Percentiles rank a stretch among this genome's conserved stretches.
Conservation (phyloP, 2,888 invertebrate species). For the Drosophila mimetica region DNA sequence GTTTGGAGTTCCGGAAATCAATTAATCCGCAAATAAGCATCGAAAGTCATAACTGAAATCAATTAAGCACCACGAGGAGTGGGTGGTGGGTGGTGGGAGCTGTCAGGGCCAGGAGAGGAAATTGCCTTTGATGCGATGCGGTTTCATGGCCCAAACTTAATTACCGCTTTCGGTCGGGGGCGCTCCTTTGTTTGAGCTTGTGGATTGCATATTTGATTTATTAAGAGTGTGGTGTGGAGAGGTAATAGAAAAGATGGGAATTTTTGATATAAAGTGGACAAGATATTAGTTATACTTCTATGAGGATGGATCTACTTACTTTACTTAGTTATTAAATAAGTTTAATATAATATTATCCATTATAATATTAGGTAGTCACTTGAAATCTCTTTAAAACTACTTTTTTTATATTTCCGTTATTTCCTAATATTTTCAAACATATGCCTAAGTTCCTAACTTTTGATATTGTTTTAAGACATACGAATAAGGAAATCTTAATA, state of each 20-base stretch:
- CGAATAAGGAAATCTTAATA: background rate
- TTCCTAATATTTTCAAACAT: too few relatives aligned
- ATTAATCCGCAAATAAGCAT: slow-evolving; percentile 30
- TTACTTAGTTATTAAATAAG: background rate
- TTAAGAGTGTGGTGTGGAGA: slow-evolving; percentile 12
- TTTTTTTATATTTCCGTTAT: too few relatives aligned
- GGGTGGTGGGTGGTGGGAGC: slow-evolving; percentile 8
- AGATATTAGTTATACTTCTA: background rate
- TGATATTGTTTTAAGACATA: background rate
- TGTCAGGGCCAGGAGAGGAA: slow-evolving; percentile 30
- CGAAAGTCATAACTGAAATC: slow-evolving; percentile 45
- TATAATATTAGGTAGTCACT: too few relatives aligned
- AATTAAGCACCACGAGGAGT: slow-evolving; percentile 17
- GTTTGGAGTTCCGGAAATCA: slow-evolving; percentile 22
- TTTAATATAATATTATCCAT: too few relatives aligned
- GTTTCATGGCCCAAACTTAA: slow-evolving; percentile 36
- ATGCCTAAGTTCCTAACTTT: too few relatives aligned
- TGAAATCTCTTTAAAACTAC: too few relatives aligned
- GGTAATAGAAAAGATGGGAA: background rate
- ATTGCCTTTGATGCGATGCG: slow-evolving; percentile 38
- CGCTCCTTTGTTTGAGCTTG: slow-evolving; percentile 11
- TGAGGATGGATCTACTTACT: background rate
- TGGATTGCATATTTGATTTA: slow-evolving; percentile 20
- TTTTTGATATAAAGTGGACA: background rate
- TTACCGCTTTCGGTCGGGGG: slow-evolving; percentile 21